Base-by-base conservation (phyloP, 2,888 invertebrate genomes). In the Tenthredo livida region DNA sequence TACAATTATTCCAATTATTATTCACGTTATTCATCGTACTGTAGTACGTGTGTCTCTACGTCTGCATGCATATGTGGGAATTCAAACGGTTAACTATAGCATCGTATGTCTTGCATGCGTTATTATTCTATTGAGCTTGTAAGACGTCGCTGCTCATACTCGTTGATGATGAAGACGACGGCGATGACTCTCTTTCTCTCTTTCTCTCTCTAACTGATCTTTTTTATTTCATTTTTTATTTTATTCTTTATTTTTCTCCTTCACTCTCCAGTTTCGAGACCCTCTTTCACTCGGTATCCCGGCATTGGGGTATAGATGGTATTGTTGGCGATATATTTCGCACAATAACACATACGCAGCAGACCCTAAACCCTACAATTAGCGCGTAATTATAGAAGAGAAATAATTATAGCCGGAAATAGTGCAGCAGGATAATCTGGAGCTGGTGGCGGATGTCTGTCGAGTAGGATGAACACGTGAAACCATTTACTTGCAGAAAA, bases 101-200 rank as follows among this genome's bases (percentile, higher is more conserved):
- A 43, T 12, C 82, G 40, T 25, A 40, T 47, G 25, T 33, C 37
- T 17, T 10, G 37, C 15, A 17, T 50, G 83, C 50, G 29, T n/a
- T n/a, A 83, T 83, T 83, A 83, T 83, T 67, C 67, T 83, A 83
- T 83, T 83, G 67, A 83, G 83, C 65, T 83, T 70, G 47, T 70
- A 70, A 83, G 83, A 83, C 83, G n/a, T n/a, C n/a, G 83, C n/a
- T 67, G 67, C 1, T 25, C 33, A 33, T 50, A 10, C 25, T 58
- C 80, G 54, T 21, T 77, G 21, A 33, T 33, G 25, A 77, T 50
- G 54, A 43, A 9, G 47, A 40, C 10, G 47, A 25, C 40, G 10
- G 10, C 1, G 47, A 25, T 37, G 10, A 43, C 1, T 50, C n/a
- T 54, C 54, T 54, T n/a, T 54, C 54, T 50, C 50, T 50, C 50